Percentiles rank a stretch among this genome's conserved stretches.
Conservation (phyloP, 2,888 invertebrate species). For the Epirrita christyi region DNA sequence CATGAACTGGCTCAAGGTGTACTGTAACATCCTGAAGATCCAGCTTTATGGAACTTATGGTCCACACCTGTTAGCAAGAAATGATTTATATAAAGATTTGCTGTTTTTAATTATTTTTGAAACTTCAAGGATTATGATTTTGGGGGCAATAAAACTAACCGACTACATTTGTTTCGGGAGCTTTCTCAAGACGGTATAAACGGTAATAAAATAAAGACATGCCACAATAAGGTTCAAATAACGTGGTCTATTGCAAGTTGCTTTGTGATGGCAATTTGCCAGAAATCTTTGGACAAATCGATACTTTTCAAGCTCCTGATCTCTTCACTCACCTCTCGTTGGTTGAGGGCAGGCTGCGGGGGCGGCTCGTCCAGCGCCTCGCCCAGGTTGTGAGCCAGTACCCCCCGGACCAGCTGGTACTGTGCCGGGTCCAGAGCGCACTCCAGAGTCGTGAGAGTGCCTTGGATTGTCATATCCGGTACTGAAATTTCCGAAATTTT, state of each 20-base stretch:
- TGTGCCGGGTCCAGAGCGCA: conserved; percentile 92
- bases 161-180: too few species aligned
- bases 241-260: too few species aligned
- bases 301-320: too few species aligned
- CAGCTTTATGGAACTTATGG: conserved; percentile 90
- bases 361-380: conserved; percentile 84
- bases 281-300: too few species aligned
- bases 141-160: too few species aligned
- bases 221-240: too few species aligned
- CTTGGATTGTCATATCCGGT: conserved; percentile 94
- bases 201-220: too few species aligned
- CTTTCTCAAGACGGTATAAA: too few species aligned
- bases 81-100: too few species aligned
- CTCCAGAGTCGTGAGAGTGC: conserved; percentile 93
- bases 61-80: conserved; percentile 85
- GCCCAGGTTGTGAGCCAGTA: conserved; percentile 95
- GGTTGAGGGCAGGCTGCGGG: conserved; percentile 31
- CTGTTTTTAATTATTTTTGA: too few species aligned
- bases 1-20: conserved; percentile 86
- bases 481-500: conserved; percentile 62
- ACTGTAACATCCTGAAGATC: conserved; percentile 95
- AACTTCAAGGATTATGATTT: too few species aligned
- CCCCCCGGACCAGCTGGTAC: conserved; percentile 94
- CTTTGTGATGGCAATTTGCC: too few species aligned
- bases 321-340: conserved; percentile 16